Evolutionary conservation across 35 echinoderm and acorn worm species (phyloP).

Genomic region (Ophioderma brevispina): DNA sequence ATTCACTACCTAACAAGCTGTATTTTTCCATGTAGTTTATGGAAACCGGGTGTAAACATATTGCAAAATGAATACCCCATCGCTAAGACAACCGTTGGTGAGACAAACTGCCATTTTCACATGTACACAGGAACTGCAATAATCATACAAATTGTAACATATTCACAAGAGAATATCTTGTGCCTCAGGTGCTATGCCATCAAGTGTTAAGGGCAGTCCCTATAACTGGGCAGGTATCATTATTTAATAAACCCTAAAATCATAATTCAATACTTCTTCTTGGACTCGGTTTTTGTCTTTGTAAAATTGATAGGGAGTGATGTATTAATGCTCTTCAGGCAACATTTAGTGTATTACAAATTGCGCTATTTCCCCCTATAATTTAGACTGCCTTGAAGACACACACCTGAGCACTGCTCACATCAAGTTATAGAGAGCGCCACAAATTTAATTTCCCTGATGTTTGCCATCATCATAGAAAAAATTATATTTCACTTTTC

Average conservation of each 20-base stretch:
- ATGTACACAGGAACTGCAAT: too few species aligned
- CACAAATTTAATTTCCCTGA: background rate
- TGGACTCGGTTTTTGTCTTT: background rate
- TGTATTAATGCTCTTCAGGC: background rate
- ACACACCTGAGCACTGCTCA: background rate
- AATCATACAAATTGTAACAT: too few species aligned
- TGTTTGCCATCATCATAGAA: background rate
- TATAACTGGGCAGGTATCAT: background rate
- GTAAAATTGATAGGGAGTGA: too few species aligned
- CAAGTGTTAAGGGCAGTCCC: background rate
- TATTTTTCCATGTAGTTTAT: too few species aligned
- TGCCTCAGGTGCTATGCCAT: too few species aligned
- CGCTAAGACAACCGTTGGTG: too few species aligned
- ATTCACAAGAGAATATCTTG: too few species aligned
- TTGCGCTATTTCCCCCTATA: background rate
- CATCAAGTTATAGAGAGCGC: background rate
- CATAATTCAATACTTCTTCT: background rate
- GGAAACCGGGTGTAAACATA: too few species aligned
- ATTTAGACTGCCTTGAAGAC: background rate
- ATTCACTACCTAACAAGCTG: too few species aligned
- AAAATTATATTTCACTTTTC: background rate
- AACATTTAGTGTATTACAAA: background rate
- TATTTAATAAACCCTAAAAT: background rate
- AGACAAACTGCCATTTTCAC: too few species aligned
- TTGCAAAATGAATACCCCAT: too few species aligned